Evolutionary conservation across 2,113 vertebrate genomes (phyloP).

Genomic region (Plotosus lineatus): DNA sequence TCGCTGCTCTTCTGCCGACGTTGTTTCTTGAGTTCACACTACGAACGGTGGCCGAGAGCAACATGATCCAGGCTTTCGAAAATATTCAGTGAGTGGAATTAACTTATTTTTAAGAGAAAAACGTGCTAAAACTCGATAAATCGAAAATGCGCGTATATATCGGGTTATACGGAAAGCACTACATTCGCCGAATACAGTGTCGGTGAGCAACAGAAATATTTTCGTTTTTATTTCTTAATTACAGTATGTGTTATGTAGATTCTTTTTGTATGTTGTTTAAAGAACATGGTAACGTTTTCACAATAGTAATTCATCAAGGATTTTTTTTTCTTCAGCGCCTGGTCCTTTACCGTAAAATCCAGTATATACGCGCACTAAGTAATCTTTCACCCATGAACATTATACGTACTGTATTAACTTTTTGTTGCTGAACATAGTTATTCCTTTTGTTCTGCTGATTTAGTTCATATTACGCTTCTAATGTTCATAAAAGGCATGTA

Average conservation of each 20-base stretch:
- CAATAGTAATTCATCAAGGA: too few species aligned
- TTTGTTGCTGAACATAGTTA: too few species aligned
- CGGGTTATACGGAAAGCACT: not conserved
- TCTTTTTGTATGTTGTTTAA: too few species aligned
- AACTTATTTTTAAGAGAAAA: not conserved
- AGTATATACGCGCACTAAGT: not conserved
- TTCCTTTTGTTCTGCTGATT: not conserved
- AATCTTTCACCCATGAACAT: not conserved
- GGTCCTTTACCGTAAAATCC: not conserved
- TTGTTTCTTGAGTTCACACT: too few species aligned
- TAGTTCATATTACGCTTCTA: not conserved
- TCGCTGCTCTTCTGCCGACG: not conserved
- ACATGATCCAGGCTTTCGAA: conserved; percentile 25
- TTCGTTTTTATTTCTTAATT: not conserved
- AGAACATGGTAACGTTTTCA: too few species aligned
- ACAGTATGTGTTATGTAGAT: not conserved
- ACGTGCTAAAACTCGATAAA: not conserved
- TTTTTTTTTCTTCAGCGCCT: too few species aligned
- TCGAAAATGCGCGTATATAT: not conserved
- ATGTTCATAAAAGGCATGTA: not conserved
- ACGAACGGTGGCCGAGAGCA: not conserved
- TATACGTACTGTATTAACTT: not conserved
- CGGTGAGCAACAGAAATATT: too few species aligned
- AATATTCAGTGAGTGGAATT: conserved; percentile 11
- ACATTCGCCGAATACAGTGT: too few species aligned